phyloP scores from a whole-genome alignment of 2,888 invertebrate genomes.

The Parascotia fuliginaria region DNA sequence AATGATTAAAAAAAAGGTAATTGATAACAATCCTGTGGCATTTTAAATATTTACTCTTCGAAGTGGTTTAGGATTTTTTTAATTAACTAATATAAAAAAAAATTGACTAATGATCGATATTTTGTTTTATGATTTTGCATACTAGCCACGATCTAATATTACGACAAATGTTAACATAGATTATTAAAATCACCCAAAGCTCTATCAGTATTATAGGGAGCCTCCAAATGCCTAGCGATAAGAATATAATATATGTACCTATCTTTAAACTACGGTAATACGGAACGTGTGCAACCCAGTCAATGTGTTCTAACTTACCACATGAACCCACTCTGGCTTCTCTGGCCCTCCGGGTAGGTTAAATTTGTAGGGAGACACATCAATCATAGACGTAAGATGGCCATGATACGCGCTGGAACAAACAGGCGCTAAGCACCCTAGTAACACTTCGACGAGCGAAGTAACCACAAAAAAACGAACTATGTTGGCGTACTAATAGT shows the following conservation, averaged over 20 bases:
- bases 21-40: too few species aligned
- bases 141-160: background rate
- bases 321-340: constrained; percentile 94
- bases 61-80: too few species aligned
- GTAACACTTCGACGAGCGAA: constrained; percentile 70
- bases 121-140: background rate
- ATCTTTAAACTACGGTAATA: constrained; percentile 24
- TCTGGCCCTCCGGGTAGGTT: constrained; percentile 93
- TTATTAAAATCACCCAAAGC: constrained; percentile 18
- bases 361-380: constrained; percentile 99
- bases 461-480: constrained; percentile 43
- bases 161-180: constrained; percentile 11
- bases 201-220: constrained; percentile 20
- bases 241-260: constrained; percentile 20
- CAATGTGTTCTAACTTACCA: constrained; percentile 87
- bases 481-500: too few species aligned
- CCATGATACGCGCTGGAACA: constrained; percentile 99
- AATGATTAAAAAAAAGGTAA: too few species aligned
- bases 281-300: constrained; percentile 32
- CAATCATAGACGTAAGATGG: constrained; percentile 97
- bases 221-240: constrained; percentile 23
- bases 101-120: too few species aligned
- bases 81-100: too few species aligned
- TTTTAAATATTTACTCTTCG: too few species aligned
- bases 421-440: constrained; percentile 85